Evolutionary conservation across 2,113 vertebrate species (phyloP).

Genomic region (Antidorcas marsupialis): DNA sequence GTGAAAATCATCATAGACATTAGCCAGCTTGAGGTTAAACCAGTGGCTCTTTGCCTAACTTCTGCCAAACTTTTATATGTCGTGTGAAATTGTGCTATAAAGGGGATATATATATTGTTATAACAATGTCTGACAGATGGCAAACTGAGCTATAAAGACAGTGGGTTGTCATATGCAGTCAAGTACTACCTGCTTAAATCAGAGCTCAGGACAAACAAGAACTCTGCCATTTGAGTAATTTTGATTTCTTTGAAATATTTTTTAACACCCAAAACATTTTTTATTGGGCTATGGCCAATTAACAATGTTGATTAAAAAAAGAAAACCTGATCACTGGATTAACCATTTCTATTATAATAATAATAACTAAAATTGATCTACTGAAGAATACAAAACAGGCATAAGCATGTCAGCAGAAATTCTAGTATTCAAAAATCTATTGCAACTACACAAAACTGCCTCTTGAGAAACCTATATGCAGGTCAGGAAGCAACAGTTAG

Average conservation of each 20-base stretch:
- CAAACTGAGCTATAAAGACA: neutral
- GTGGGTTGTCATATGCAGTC: neutral
- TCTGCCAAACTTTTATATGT: neutral
- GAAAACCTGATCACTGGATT: neutral
- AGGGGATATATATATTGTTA: neutral
- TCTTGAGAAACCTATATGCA: too few species aligned
- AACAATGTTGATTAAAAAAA: neutral
- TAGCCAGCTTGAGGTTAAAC: neutral
- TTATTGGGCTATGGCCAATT: neutral
- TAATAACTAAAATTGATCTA: neutral
- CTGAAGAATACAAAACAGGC: neutral
- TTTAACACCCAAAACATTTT: neutral
- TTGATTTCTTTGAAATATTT: neutral
- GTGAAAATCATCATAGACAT: neutral
- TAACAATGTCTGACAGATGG: neutral
- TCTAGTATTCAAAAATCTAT: neutral
- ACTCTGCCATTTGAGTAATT: neutral
- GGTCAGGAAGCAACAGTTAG: too few species aligned
- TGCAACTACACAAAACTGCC: neutral
- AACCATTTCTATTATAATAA: neutral
- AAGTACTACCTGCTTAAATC: neutral
- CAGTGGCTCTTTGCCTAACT: neutral
- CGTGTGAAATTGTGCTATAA: neutral
- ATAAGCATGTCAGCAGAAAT: neutral
- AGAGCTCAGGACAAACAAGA: neutral